phyloP scores from a whole-genome alignment of 2,888 invertebrate genomes.

The Leistus spinibarbis region DNA sequence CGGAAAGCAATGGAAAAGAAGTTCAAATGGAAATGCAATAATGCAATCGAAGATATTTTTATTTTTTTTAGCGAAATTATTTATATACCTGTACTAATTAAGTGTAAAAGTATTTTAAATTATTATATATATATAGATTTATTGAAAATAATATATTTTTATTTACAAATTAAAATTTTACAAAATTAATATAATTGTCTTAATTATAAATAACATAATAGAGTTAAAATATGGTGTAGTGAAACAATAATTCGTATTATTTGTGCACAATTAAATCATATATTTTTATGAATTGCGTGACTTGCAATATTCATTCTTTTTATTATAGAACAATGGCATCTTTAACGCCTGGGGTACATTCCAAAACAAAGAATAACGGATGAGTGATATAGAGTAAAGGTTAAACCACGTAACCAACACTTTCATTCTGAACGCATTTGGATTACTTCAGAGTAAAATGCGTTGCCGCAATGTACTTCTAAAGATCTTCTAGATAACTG shows the following conservation, averaged over 20 bases:
- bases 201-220: background rate
- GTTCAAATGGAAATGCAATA: conserved; percentile 31
- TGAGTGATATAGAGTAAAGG: too few relatives aligned
- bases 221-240: background rate
- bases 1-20: conserved; percentile 16
- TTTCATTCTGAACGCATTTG: too few relatives aligned
- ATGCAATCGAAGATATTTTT: conserved; percentile 3
- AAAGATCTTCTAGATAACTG: too few relatives aligned
- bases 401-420: too few relatives aligned
- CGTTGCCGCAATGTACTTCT: too few relatives aligned
- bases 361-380: too few relatives aligned
- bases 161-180: background rate
- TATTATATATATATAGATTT: background rate
- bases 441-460: too few relatives aligned
- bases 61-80: conserved; percentile 5
- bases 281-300: too few relatives aligned
- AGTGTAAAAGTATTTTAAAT: background rate
- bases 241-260: background rate
- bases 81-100: background rate
- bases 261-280: too few relatives aligned
- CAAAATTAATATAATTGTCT: background rate
- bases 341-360: too few relatives aligned
- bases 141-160: background rate
- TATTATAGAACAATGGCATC: too few relatives aligned
- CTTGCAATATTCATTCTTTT: too few relatives aligned